phyloP scores from a whole-genome alignment of 2,888 invertebrate species.

The Acrobasis consociella region DNA sequence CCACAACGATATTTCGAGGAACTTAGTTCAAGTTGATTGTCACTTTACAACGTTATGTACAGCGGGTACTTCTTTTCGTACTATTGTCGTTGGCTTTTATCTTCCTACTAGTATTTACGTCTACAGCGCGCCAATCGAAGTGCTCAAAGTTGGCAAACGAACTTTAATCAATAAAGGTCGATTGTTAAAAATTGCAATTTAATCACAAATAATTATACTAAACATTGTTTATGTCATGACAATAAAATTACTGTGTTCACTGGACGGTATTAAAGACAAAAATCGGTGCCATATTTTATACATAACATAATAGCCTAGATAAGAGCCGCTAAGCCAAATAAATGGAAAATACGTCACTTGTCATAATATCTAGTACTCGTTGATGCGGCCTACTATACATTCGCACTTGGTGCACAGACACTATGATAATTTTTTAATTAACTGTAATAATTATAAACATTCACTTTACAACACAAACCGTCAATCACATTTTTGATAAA shows the following conservation, averaged over 20 bases:
- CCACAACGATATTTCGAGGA: slow-evolving; percentile 66
- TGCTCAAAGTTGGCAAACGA: slow-evolving; percentile 24
- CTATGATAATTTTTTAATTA: slow-evolving; percentile 52
- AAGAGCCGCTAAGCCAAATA: slow-evolving; percentile 53
- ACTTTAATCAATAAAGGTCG: slow-evolving; percentile 9
- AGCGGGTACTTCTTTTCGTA: slow-evolving; percentile 40
- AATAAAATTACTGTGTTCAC: slow-evolving; percentile 57
- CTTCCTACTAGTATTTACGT: slow-evolving; percentile 40
- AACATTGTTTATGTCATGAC: slow-evolving; percentile 40
- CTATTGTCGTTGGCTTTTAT: slow-evolving; percentile 34
- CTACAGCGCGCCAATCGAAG: slow-evolving; percentile 37
- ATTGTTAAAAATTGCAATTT: slow-evolving; percentile 15
- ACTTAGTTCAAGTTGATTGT: slow-evolving; percentile 50
- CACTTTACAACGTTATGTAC: slow-evolving; percentile 36
- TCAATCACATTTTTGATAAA: slow-evolving; percentile 64
- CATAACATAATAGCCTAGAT: slow-evolving; percentile 47
- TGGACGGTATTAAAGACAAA: slow-evolving; percentile 77
- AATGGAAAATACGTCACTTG: slow-evolving; percentile 49
- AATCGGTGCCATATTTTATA: slow-evolving; percentile 59
- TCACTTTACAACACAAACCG: slow-evolving; percentile 62
- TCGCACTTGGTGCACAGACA: slow-evolving; percentile 76
- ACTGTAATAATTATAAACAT: slow-evolving; percentile 54
- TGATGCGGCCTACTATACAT: slow-evolving; percentile 64
- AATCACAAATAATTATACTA: slow-evolving; percentile 17
- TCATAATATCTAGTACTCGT: slow-evolving; percentile 60